Conservation (phyloP, 2,113 vertebrate genomes). For the Rhinopomastus cyanomelas region DNA sequence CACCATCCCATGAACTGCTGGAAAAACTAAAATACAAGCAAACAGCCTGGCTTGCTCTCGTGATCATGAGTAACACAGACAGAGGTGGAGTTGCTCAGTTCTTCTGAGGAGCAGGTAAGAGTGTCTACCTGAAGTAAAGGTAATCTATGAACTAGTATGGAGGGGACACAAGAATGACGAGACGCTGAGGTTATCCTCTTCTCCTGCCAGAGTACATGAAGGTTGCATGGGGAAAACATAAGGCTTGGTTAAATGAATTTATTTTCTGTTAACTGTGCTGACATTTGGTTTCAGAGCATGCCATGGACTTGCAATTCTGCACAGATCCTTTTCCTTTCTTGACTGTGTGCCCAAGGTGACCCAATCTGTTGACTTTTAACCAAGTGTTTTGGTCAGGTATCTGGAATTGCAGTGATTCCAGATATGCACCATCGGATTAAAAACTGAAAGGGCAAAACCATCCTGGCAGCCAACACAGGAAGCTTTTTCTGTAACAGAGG, state of each 20-base stretch:
- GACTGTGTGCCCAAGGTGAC: background rate
- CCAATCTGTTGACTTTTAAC: constrained; percentile 32
- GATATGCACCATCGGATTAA: background rate
- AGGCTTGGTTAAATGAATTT: background rate
- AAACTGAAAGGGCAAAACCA: constrained; percentile 18
- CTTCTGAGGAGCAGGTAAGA: background rate
- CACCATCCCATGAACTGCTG: background rate
- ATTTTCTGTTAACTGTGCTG: background rate
- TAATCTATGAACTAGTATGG: background rate
- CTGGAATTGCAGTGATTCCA: constrained; percentile 28
- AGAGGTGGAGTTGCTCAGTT: background rate
- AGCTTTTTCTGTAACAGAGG: background rate
- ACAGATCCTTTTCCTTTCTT: background rate
- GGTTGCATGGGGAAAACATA: background rate
- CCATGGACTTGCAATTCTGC: background rate
- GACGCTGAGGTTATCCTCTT: background rate
- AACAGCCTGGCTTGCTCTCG: background rate
- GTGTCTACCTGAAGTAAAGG: background rate
- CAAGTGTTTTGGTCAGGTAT: background rate
- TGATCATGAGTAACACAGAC: background rate
- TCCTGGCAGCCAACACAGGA: background rate
- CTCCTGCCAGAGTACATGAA: background rate
- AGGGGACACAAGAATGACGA: background rate
- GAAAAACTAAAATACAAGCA: background rate
- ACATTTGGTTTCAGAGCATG: background rate